These are phyloP conservation scores for Actinemys pallida DNA, from an alignment of 2,113 vertebrate species.

Conservation along the genomic window DNA sequence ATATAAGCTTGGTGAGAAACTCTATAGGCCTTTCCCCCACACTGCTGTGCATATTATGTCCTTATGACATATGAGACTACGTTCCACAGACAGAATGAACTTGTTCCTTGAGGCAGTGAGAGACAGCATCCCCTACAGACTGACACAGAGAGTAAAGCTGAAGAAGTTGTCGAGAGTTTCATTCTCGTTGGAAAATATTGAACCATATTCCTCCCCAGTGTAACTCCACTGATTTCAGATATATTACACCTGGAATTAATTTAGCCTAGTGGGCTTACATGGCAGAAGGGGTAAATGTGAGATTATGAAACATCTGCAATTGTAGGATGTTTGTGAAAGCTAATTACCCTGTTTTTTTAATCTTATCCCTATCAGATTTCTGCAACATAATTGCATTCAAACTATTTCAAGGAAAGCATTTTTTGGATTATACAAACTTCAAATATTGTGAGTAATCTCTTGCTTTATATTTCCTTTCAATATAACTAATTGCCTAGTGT, in stretches of 20 bases:
- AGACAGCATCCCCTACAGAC: not conserved
- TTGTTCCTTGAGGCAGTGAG: not conserved
- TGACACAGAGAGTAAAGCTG: not conserved
- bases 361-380: conserved; percentile 72
- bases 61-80: not conserved
- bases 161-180: not conserved
- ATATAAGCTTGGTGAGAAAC: not conserved
- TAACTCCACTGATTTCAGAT: not conserved
- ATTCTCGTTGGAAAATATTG: not conserved
- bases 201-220: not conserved
- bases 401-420: conserved; percentile 81
- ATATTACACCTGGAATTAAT: not conserved
- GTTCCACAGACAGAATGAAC: not conserved
- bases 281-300: not conserved
- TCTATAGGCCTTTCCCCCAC: not conserved
- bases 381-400: conserved; percentile 84
- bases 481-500: not conserved
- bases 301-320: not conserved
- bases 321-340: not conserved
- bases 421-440: conserved; percentile 78
- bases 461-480: not conserved
- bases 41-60: not conserved
- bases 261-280: not conserved
- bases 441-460: conserved; percentile 81
- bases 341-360: not conserved